Base-by-base conservation (phyloP, 2,888 invertebrate genomes). In the Eupithecia abbreviata region DNA sequence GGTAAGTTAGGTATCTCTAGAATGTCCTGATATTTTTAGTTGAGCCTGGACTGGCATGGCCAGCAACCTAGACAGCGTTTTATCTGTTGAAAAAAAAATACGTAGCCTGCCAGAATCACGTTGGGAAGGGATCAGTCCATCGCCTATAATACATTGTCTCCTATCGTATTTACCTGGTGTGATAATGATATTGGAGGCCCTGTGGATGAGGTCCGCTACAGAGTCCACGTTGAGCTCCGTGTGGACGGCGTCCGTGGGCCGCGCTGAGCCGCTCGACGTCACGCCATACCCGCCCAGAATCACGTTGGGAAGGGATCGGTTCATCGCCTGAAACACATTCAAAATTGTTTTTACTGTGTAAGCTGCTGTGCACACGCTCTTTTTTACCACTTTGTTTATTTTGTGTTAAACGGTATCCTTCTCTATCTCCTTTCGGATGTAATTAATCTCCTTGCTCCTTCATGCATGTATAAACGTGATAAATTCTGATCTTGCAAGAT, bases 281-380 rank as follows among this genome's bases (percentile, higher is more conserved):
- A 98, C 97, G 71, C 98, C 98, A 88, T 97, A 98, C 0, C 98
- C 98, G 73, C 98, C 98, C 81, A 98, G 94, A 84, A 98, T 98
- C 10, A 98, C 98, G 91, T 97, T 98, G 0, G 98, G 96, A 13
- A 98, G 95, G 0, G 98, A 98, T 72, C 98, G 96, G 92, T 97
- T 97, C 97, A 97, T 97, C 6, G 97, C 97, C 96, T 96, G 43
- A 71, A 69, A 73, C n/a, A 7, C 65, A 45, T 49, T 45, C 13
- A 30, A 66, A 7, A 13, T 65, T 41, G 5, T 65, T 65, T 41
- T 41, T 9, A 41, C 6, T 65, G 13, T 13, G 30, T 30, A 30
- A 41, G 55, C 58, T 18, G 58, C 18, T 18, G 18, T 1, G 55
- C 7, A n/a, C 7, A n/a, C 55, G 15, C 15, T 5, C 5, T 51